phyloP scores from a whole-genome alignment of 2,888 invertebrate genomes.

The Drosophila stalkeri region DNA sequence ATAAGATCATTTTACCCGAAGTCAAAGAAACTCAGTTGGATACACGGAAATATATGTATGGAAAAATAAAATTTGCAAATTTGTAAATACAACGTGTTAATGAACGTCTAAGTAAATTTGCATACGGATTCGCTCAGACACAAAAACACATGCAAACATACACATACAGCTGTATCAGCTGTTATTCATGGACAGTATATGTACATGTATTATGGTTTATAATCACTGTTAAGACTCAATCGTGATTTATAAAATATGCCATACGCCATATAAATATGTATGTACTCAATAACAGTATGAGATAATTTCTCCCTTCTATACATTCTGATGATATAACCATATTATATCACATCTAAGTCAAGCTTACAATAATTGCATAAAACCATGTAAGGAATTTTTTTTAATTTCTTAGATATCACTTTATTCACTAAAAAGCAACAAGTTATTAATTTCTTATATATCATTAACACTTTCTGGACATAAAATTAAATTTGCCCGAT shows the following conservation, averaged over 20 bases:
- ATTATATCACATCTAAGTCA: background rate
- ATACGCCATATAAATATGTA: background rate
- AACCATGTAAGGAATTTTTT: background rate
- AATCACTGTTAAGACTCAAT: no score
- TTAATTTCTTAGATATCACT: background rate
- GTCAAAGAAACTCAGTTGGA: background rate
- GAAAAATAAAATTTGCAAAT: background rate
- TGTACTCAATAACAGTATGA: background rate
- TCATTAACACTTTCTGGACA: background rate
- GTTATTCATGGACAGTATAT: background rate
- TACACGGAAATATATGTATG: background rate
- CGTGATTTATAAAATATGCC: background rate
- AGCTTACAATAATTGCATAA: background rate
- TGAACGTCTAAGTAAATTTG: background rate
- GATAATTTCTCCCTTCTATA: no score
- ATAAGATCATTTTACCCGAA: background rate
- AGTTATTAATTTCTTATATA: background rate
- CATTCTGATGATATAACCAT: background rate
- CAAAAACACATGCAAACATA: background rate
- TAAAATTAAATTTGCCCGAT: background rate
- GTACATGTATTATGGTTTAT: background rate
- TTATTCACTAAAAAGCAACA: background rate
- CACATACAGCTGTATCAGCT: background rate
- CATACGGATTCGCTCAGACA: background rate
- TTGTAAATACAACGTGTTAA: background rate